Evolutionary conservation across 37 sponge, comb jelly and placozoan genomes (phyloP), one percentile per base, ranked within the genome.

Genomic region (Agelas oroides): DNA sequence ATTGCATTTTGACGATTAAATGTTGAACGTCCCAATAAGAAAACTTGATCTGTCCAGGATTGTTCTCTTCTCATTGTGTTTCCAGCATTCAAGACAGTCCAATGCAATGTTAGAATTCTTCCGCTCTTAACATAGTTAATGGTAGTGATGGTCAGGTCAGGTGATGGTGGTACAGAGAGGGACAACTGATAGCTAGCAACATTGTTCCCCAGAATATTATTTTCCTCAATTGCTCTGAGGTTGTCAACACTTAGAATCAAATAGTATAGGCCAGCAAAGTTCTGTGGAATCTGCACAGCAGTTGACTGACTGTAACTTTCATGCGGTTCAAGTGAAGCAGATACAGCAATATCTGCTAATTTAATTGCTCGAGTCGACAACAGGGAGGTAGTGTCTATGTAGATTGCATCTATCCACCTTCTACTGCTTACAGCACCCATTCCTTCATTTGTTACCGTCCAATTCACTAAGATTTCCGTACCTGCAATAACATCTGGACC

Each of bases 401-500:
- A 40, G 53, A 12, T 16, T 12, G 63, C 67, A 80, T 59, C 20
- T 60, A 46, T 46, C 46, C 46, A 46, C 8, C 46, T 46, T 46
- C 46, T 8, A 46, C 46, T 46, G 6, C 8, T 3, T 46, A 46
- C 3, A 46, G 46, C 46, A 46, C 46, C 46, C 3, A 46, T 46
- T 46, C 46, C 46, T 46, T 46, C 46, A 39, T 83, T 83, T 1
- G 52, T 19, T 16, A 83, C 83, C 0, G 24, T 83, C 83, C 83
- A 83, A 18, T 27, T 36, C 21, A 83, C 18, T 5, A 25, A 3
- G 16, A 83, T 46, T 6, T 24, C 34, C 8, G 33, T 52, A 36
- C 83, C 83, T 11, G 83, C 52, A 62, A 41, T 13, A 40, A 39
- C 19, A 34, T n/a, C 23, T 16, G 30, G 13, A 23, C 24, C 18